Evolutionary conservation across 2,888 invertebrate genomes (phyloP), one percentile per base, ranked within the genome.

Genomic region (Nomada hirtipes): DNA sequence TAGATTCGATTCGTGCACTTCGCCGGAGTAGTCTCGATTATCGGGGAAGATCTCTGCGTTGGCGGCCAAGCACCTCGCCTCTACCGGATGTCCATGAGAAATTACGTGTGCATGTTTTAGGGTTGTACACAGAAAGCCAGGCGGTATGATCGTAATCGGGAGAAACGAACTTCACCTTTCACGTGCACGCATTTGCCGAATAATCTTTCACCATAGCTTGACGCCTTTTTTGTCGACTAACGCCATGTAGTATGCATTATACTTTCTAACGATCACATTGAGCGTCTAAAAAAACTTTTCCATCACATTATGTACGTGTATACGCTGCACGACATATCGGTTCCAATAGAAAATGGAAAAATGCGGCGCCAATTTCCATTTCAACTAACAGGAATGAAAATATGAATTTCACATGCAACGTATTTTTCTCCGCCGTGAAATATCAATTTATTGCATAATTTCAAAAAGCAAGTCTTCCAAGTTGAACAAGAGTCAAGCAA

Each of bases 21-120:
- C 20, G 36, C 23, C 67, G 52, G 55, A 57, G 74, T 64, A 15
- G 64, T 67, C 59, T 57, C 75, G 50, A 80, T 73, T 82, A 80
- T 82, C 80, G 53, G 9, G 15, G 4, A 26, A 29, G 69, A 85
- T 85, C 78, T 85, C 7, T 63, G 83, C 63, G 63, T 74, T 29
- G 52, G 26, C 26, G 68, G 68, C 55, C 74, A 52, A 75, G 44
- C 70, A 65, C 69, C 74, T 29, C 64, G 47, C 18, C 42, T 44
- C 68, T 67, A 53, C 57, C 68, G 77, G 67, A 61, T 76, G 74
- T 76, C 65, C 63, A 67, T 59, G 69, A 81, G 75, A 73, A 86
- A 84, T 82, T 82, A 77, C 55, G 67, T 13, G 78, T 52, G 74
- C 84, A 84, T 75, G 81, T 36, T 78, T 71, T 11, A 52, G 53